Percentiles rank a stretch among this genome's conserved stretches.
Conservation (phyloP, 2,888 invertebrate species). For the Leptopterna dolabrata region DNA sequence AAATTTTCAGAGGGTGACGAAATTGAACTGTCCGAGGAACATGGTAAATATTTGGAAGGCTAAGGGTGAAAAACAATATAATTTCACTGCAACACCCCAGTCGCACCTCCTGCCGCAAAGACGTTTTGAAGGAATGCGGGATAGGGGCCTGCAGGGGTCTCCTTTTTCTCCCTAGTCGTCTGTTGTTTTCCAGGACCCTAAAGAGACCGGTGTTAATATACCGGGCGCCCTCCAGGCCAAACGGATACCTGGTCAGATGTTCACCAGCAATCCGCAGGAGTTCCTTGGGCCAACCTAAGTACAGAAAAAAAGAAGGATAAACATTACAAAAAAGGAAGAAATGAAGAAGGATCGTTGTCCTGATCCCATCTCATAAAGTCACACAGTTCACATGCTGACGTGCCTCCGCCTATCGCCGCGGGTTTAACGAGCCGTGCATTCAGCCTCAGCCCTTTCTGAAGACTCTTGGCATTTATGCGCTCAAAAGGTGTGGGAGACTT, state of each 20-base stretch:
- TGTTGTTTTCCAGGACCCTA: not conserved
- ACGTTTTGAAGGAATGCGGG: not conserved
- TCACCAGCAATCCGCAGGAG: not conserved
- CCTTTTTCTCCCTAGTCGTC: not conserved
- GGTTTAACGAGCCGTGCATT: constrained; percentile 18
- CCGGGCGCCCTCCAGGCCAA: not conserved
- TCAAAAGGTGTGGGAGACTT: not conserved
- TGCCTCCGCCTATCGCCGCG: constrained; percentile 4
- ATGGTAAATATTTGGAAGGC: too few species aligned
- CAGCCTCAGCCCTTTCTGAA: constrained; percentile 9
- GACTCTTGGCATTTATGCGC: constrained; percentile 10
- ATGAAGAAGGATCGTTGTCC: not conserved
- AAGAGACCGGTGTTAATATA: not conserved
- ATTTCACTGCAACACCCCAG: not conserved
- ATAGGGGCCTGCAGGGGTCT: not conserved
- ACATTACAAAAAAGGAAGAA: not conserved
- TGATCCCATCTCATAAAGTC: not conserved
- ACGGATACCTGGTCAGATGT: constrained; percentile 16
- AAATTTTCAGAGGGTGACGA: too few species aligned
- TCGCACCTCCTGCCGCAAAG: not conserved
- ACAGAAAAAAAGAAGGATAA: not conserved
- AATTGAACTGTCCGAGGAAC: too few species aligned
- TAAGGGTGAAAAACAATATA: not conserved
- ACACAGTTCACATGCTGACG: not conserved
- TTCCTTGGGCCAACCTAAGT: constrained; percentile 22